phyloP scores from a whole-genome alignment of 2,888 invertebrate genomes.

The Mimachlamys varia region DNA sequence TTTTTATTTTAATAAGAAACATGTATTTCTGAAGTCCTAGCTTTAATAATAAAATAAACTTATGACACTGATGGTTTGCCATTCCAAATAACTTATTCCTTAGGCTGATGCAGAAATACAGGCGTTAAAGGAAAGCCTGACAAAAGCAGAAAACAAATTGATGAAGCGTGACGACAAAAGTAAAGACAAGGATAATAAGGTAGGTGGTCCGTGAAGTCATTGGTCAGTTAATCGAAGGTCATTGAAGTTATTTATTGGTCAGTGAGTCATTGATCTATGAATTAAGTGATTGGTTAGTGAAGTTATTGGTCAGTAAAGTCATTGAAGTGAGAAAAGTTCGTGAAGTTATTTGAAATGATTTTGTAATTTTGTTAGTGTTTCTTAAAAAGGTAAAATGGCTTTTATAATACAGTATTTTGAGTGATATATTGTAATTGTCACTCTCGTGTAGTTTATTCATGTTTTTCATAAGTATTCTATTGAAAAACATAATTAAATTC shows the following conservation, averaged over 20 bases:
- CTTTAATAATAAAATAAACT: not conserved
- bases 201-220: slow-evolving; percentile 18
- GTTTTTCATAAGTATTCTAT: too few relatives aligned
- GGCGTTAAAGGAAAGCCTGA: slow-evolving; percentile 70
- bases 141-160: slow-evolving; percentile 66
- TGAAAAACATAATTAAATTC: too few relatives aligned
- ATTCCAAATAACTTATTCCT: not conserved
- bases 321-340: not conserved
- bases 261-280: too few relatives aligned
- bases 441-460: too few relatives aligned
- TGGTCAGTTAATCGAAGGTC: too few relatives aligned
- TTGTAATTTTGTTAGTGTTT: too few relatives aligned
- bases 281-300: too few relatives aligned
- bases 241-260: too few relatives aligned
- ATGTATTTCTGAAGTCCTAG: not conserved
- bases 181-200: slow-evolving; percentile 62
- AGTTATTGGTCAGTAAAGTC: too few relatives aligned
- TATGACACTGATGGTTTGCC: not conserved
- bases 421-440: too few relatives aligned
- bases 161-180: slow-evolving; percentile 65
- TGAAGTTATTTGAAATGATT: not conserved
- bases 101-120: slow-evolving; percentile 71
- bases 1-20: not conserved
- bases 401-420: too few relatives aligned
- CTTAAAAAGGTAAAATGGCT: too few relatives aligned